These are phyloP conservation scores for Halesus radiatus DNA, from an alignment of 1,140 invertebrate species.

Conservation along the genomic window DNA sequence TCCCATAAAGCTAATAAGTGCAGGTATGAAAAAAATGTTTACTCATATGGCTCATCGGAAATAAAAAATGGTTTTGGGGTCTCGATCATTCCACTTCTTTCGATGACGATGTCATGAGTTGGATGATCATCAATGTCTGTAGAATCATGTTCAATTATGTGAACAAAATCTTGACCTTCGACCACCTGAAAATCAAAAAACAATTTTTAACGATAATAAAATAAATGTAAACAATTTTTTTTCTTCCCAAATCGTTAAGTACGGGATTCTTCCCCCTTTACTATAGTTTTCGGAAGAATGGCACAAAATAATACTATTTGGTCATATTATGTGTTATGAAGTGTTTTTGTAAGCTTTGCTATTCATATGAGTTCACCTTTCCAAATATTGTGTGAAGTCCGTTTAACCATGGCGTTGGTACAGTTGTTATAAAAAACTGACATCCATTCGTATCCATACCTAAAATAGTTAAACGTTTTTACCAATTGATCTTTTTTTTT, in stretches of 20 bases:
- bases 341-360: not conserved
- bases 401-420: constrained; percentile 92
- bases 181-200: constrained; percentile 73
- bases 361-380: constrained; percentile 74
- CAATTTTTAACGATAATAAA: not conserved
- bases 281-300: too few relatives aligned
- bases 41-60: constrained; percentile 81
- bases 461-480: constrained; percentile 54
- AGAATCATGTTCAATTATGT: constrained; percentile 85
- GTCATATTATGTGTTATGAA: not conserved
- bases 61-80: constrained; percentile 75
- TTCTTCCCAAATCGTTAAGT: not conserved
- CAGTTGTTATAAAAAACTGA: constrained; percentile 96
- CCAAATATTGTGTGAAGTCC: constrained; percentile 95
- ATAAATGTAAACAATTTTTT: not conserved
- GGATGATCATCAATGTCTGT: constrained; percentile 84
- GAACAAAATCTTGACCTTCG: constrained; percentile 86
- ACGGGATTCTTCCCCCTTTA: too few relatives aligned
- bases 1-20: too few relatives aligned
- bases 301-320: too few relatives aligned
- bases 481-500: not conserved
- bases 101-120: constrained; percentile 76
- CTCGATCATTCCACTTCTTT: constrained; percentile 74
- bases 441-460: constrained; percentile 89
- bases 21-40: constrained; percentile 59